These are phyloP conservation scores for Falcaria lacertinaria DNA, from an alignment of 2,888 invertebrate species.

Conservation along the genomic window DNA sequence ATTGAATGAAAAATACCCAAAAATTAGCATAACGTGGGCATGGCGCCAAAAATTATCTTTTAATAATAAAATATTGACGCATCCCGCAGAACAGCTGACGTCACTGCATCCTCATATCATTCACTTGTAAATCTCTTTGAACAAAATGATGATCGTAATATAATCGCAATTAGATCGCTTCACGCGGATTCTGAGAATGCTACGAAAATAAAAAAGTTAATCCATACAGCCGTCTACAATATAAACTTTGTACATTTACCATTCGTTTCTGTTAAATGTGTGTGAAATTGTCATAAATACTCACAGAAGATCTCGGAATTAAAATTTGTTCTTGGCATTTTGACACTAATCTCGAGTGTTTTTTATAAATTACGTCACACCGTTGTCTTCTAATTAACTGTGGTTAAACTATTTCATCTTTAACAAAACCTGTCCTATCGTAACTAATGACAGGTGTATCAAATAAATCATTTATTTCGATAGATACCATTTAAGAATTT, in stretches of 20 bases:
- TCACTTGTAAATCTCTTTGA: conserved; percentile 10
- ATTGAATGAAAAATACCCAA: neutral
- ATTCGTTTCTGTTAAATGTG: too few relatives aligned
- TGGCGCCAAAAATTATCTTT: conserved; percentile 35
- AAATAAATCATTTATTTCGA: neutral
- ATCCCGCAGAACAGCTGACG: conserved; percentile 24
- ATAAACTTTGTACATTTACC: too few relatives aligned
- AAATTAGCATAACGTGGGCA: conserved; percentile 27
- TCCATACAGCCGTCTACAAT: neutral
- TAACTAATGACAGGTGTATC: neutral
- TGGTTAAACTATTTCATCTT: neutral
- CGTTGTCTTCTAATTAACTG: neutral
- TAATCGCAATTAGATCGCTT: conserved; percentile 14
- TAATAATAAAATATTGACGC: conserved; percentile 39
- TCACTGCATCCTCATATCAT: conserved; percentile 5
- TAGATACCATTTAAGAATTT: neutral
- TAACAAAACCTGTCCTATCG: neutral
- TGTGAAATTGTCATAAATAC: too few relatives aligned
- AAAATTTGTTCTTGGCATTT: too few relatives aligned
- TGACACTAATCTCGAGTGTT: too few relatives aligned
- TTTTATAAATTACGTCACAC: too few relatives aligned
- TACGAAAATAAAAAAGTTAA: neutral
- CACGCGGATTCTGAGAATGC: neutral
- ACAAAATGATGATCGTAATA: conserved; percentile 9
- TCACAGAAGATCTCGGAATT: too few relatives aligned